phyloP scores from a whole-genome alignment of 2,797 vertebrate genomes.

The Mormyrops attenuatus region DNA sequence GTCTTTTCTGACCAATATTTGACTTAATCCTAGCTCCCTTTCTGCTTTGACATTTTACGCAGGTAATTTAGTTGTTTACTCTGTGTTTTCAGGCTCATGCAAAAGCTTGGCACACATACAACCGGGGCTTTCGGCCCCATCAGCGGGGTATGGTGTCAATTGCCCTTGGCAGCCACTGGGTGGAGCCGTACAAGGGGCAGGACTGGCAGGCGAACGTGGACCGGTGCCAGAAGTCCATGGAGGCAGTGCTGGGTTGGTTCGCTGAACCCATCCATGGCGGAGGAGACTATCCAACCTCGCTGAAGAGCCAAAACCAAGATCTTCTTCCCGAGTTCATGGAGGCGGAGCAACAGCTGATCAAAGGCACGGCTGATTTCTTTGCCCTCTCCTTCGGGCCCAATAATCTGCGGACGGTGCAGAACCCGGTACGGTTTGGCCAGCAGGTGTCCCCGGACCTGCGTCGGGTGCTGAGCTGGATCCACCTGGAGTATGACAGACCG shows the following conservation, averaged over 20 bases:
- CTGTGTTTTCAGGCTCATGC: slow-evolving; percentile 79
- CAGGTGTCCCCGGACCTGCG: slow-evolving; percentile 72
- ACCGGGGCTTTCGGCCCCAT: slow-evolving; percentile 63
- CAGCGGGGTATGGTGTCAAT: slow-evolving; percentile 84
- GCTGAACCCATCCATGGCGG: slow-evolving; percentile 82
- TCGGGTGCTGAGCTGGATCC: slow-evolving; percentile 79
- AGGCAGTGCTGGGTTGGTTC: slow-evolving; percentile 87
- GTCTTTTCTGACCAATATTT: not conserved
- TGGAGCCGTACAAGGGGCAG: slow-evolving; percentile 69
- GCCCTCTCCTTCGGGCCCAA: slow-evolving; percentile 88
- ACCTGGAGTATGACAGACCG: slow-evolving; percentile 74
- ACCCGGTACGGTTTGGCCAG: slow-evolving; percentile 66
- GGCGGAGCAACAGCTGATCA: slow-evolving; percentile 69
- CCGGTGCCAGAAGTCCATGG: slow-evolving; percentile 79
- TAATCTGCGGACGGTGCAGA: slow-evolving; percentile 70
- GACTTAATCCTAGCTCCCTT: not conserved
- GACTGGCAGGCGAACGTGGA: slow-evolving; percentile 51
- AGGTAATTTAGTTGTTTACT: not conserved
- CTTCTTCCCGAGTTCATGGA: slow-evolving; percentile 70
- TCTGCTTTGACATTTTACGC: not conserved
- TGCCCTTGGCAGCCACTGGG: slow-evolving; percentile 88
- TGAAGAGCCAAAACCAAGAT: slow-evolving; percentile 57
- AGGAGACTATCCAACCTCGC: slow-evolving; percentile 78
- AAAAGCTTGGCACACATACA: slow-evolving; percentile 82
- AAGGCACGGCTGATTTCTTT: slow-evolving; percentile 86